Conservation (phyloP, 2,113 vertebrate species). For the Nibea coibor region DNA sequence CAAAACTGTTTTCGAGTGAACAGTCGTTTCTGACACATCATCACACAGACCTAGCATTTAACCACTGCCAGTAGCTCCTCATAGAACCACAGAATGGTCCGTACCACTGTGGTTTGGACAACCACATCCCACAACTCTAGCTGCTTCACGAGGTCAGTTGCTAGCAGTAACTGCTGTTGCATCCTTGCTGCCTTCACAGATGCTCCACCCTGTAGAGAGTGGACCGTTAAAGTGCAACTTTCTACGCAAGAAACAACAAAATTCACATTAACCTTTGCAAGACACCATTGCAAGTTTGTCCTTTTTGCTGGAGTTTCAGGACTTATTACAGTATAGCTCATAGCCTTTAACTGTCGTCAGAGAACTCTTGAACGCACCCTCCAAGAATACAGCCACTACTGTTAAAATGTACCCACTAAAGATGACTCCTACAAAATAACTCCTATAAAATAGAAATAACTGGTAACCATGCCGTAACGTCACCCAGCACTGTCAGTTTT, state of each 20-base stretch:
- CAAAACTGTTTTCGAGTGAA: too few species aligned
- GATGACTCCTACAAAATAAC: neutral
- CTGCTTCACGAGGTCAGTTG: neutral
- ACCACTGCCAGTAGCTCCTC: too few species aligned
- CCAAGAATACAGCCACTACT: neutral
- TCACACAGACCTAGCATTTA: too few species aligned
- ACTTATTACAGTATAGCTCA: neutral
- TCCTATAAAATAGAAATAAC: neutral
- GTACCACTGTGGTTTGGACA: too few species aligned
- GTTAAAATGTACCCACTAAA: neutral
- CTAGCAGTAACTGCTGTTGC: too few species aligned
- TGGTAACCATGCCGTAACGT: neutral
- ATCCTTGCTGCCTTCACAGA: neutral
- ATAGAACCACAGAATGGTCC: too few species aligned
- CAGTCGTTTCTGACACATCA: too few species aligned
- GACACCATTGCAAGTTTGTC: neutral
- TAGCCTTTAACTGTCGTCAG: neutral
- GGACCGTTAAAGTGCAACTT: neutral
- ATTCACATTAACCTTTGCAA: neutral
- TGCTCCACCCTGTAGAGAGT: neutral
- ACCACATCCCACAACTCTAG: too few species aligned
- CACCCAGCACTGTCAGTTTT: neutral
- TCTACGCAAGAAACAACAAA: neutral
- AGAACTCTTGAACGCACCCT: neutral
- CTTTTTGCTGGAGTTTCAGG: neutral